Percentiles rank a stretch among this genome's conserved stretches.
These are phyloP conservation scores for Dasysyrphus tricinctus DNA, from an alignment of 2,888 invertebrate genomes.

Conservation along the genomic window DNA sequence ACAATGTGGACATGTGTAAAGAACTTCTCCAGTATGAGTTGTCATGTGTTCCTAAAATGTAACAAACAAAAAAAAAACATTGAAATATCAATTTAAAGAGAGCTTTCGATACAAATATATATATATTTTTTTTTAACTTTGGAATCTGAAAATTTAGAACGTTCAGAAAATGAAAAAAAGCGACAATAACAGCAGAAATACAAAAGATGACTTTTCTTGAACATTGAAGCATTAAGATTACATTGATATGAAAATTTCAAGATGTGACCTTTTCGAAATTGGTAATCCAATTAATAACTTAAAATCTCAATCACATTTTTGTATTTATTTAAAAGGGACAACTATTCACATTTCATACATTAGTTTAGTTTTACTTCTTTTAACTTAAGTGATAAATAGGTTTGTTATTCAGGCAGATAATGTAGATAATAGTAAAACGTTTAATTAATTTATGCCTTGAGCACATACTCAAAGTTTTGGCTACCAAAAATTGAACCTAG, in stretches of 20 bases:
- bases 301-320: neutral
- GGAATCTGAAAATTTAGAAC: no score
- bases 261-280: no score
- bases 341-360: neutral
- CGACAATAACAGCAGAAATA: no score
- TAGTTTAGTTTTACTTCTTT: no score
- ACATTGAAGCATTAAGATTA: no score
- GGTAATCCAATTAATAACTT: no score
- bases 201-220: no score
- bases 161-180: no score
- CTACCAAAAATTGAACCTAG: neutral
- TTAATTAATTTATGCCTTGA: neutral
- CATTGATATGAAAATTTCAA: no score
- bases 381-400: neutral
- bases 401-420: neutral
- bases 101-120: neutral
- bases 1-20: constrained; percentile 81
- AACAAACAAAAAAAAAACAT: constrained; percentile 7
- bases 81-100: neutral
- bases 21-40: constrained; percentile 79
- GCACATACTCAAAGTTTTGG: neutral
- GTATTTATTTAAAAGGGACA: neutral
- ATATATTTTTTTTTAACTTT: no score
- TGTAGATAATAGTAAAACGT: neutral
- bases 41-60: constrained; percentile 81